phyloP scores from a whole-genome alignment of 2,797 vertebrate species.

The Ciconia nigra region DNA sequence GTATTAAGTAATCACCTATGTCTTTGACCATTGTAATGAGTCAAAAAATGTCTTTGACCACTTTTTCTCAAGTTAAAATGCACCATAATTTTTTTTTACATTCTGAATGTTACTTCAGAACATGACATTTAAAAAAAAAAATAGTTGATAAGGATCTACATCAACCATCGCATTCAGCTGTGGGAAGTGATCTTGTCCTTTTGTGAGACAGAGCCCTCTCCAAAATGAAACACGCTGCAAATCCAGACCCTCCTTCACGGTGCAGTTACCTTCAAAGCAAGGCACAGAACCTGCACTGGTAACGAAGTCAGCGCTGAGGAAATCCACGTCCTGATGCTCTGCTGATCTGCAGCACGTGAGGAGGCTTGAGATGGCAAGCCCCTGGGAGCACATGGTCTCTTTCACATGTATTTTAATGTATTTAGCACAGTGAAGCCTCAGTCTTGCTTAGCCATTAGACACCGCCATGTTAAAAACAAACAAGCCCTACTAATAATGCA shows the following conservation, averaged over 20 bases:
- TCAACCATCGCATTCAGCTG: accelerated
- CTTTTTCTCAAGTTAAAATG: not conserved
- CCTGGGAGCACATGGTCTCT: not conserved
- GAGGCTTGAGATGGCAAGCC: accelerated
- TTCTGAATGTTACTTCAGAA: not conserved
- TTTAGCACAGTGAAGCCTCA: accelerated
- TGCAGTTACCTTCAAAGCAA: conserved; percentile 4
- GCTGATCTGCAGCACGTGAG: not conserved
- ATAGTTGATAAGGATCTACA: not conserved
- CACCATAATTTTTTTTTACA: not conserved
- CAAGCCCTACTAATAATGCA: not conserved
- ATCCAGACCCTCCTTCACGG: not conserved
- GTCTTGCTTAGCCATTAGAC: accelerated
- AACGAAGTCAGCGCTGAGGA: conserved; percentile 5
- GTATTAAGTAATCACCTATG: not conserved
- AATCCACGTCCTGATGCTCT: conserved; percentile 22
- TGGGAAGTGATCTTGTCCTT: not conserved
- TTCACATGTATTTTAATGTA: accelerated
- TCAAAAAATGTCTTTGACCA: not conserved
- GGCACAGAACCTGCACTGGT: not conserved
- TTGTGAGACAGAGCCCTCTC: not conserved
- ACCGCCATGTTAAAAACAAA: not conserved
- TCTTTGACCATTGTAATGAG: not conserved
- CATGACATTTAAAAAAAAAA: not conserved
- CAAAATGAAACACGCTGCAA: accelerated